Conservation (phyloP, 2,888 invertebrate genomes). For the Cecidostiba fungosa region DNA sequence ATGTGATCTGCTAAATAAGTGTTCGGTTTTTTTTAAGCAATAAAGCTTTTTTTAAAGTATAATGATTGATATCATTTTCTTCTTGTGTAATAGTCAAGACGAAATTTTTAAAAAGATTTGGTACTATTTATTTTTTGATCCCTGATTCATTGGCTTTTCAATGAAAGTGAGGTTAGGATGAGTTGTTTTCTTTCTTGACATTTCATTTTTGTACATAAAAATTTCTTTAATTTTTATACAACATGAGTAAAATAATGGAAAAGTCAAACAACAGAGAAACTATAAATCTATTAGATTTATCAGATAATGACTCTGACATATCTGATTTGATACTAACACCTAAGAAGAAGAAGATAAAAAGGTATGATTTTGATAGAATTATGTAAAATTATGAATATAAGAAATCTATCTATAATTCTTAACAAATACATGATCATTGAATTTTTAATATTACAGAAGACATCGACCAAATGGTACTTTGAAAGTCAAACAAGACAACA, state of each 20-base stretch:
- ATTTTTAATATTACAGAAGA: constrained; percentile 67
- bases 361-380: constrained; percentile 75
- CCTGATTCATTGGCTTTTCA: neutral
- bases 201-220: constrained; percentile 39
- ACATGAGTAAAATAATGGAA: constrained; percentile 70
- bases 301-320: constrained; percentile 84
- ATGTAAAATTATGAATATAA: neutral
- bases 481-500: constrained; percentile 67
- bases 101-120: constrained; percentile 28
- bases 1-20: constrained; percentile 27
- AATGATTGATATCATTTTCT: constrained; percentile 5
- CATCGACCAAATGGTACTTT: constrained; percentile 67
- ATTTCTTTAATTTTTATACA: neutral
- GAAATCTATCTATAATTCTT: neutral
- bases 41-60: constrained; percentile 14
- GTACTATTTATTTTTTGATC: constrained; percentile 42
- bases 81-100: neutral
- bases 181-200: constrained; percentile 44
- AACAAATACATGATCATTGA: neutral
- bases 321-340: constrained; percentile 83
- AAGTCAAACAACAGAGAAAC: constrained; percentile 83
- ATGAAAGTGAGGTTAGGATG: constrained; percentile 50
- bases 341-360: constrained; percentile 83
- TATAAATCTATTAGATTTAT: constrained; percentile 84
- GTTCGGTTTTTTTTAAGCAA: constrained; percentile 16